Conservation (phyloP, 2,888 invertebrate species). For the Anorthoa munda region DNA sequence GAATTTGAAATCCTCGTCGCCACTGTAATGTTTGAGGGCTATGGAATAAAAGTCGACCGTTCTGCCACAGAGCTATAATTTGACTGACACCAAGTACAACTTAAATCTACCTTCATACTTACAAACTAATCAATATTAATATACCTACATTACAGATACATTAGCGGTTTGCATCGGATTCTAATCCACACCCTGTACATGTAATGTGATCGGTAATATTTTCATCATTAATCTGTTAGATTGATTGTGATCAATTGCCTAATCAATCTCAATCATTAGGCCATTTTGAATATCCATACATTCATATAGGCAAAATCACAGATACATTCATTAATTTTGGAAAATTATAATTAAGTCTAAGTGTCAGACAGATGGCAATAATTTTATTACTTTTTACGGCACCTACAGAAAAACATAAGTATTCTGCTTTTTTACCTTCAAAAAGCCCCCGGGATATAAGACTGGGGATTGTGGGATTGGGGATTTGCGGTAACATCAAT, state of each 20-base stretch:
- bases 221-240: constrained; percentile 55
- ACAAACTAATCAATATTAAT: too few species aligned
- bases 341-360: not conserved
- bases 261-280: constrained; percentile 53
- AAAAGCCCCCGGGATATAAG: not conserved
- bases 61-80: too few species aligned
- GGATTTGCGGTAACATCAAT: too few species aligned
- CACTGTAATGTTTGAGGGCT: too few species aligned
- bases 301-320: not conserved
- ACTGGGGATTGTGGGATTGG: not conserved
- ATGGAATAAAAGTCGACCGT: too few species aligned
- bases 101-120: too few species aligned
- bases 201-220: constrained; percentile 37
- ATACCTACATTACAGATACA: too few species aligned
- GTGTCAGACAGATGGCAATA: not conserved
- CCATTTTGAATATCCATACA: constrained; percentile 36
- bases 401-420: too few species aligned
- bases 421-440: not conserved
- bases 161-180: constrained; percentile 11
- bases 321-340: constrained; percentile 2
- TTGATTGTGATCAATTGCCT: constrained; percentile 53
- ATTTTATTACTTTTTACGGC: too few species aligned
- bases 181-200: constrained; percentile 13
- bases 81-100: too few species aligned
- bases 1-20: too few species aligned